Conservation (phyloP, 2,113 vertebrate species). For the Chamaetylas fuelleborni region DNA sequence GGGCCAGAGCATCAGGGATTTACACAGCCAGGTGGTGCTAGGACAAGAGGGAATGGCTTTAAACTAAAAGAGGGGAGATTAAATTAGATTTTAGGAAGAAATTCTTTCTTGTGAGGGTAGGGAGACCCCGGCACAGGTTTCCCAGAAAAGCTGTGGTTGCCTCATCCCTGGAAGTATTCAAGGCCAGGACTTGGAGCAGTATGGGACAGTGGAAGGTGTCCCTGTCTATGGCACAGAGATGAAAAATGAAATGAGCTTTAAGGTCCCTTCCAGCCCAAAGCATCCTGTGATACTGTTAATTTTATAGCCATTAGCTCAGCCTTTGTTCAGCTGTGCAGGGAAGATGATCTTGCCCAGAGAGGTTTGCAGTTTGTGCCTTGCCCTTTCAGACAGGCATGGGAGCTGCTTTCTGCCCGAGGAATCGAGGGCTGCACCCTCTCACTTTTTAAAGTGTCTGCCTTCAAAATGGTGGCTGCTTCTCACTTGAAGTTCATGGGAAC, state of each 20-base stretch:
- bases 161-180: background rate
- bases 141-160: background rate
- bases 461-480: slow-evolving; percentile 42
- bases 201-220: background rate
- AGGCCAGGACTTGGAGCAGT: background rate
- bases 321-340: background rate
- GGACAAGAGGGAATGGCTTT: background rate
- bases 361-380: background rate
- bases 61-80: background rate
- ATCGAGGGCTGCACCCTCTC: background rate
- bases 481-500: slow-evolving; percentile 34
- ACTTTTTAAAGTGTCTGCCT: background rate
- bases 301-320: background rate
- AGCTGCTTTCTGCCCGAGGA: background rate
- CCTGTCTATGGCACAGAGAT: background rate
- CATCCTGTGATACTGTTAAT: background rate
- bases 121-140: background rate
- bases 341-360: background rate
- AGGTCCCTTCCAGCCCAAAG: background rate
- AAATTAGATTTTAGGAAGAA: background rate
- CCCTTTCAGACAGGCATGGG: background rate
- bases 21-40: background rate
- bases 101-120: background rate
- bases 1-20: rapidly evolving
- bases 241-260: background rate